A percentile compares a stretch with the other conserved stretches of the same genome.
Conservation (phyloP, 2,888 invertebrate genomes). For the Ceramica pisi region DNA sequence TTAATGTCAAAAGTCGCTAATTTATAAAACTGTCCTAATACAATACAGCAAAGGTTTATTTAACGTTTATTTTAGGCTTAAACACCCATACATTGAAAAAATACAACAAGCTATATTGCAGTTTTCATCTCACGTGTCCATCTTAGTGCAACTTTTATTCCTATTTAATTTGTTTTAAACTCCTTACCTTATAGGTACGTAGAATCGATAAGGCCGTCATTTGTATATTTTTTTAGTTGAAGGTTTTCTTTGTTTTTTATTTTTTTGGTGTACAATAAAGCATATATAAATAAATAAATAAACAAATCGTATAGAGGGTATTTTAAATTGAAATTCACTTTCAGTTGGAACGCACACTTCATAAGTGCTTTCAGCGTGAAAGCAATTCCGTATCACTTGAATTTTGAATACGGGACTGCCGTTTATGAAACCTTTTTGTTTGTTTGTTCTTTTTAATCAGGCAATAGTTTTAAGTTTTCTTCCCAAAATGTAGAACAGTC, state of each 20-base stretch:
- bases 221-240: too few relatives aligned
- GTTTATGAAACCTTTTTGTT: neutral
- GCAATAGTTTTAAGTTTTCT: neutral
- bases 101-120: neutral
- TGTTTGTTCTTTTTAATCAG: conserved; percentile 38
- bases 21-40: too few relatives aligned
- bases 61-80: too few relatives aligned
- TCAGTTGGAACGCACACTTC: neutral
- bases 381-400: conserved; percentile 28
- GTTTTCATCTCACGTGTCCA: neutral
- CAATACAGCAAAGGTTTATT: too few relatives aligned
- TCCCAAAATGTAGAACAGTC: neutral
- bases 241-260: too few relatives aligned
- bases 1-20: too few relatives aligned
- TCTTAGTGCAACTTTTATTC: conserved; percentile 1
- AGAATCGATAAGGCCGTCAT: too few relatives aligned
- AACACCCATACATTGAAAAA: too few relatives aligned
- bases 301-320: neutral
- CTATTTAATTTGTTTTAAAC: neutral
- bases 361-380: conserved; percentile 5
- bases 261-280: too few relatives aligned
- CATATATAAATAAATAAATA: too few relatives aligned
- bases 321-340: conserved; percentile 33
- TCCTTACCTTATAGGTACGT: neutral
- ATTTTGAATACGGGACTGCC: conserved; percentile 12